A percentile compares a stretch with the other conserved stretches of the same genome.
phyloP scores from a whole-genome alignment of 2,113 vertebrate species.

The Hystrix brachyura region DNA sequence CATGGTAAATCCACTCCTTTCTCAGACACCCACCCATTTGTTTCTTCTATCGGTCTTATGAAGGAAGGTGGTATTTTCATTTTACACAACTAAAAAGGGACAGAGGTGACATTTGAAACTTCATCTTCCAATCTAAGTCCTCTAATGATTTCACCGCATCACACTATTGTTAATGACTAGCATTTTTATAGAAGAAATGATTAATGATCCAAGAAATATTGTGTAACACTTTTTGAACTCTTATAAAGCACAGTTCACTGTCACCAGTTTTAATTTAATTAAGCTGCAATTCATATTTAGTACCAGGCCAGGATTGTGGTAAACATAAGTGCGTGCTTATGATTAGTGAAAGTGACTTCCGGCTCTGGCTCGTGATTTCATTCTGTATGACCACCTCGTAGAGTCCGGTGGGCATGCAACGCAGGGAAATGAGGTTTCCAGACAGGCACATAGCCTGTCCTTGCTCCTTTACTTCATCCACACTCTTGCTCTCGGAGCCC shows the following conservation, averaged over 20 bases:
- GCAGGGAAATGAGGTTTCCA: no score
- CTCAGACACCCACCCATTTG: neutral
- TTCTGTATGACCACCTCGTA: neutral
- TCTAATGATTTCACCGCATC: neutral
- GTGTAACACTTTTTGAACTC: neutral
- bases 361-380: neutral
- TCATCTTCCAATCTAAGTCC: neutral
- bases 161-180: neutral
- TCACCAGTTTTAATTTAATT: constrained; percentile 34
- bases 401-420: no score
- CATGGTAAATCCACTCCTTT: neutral
- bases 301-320: neutral
- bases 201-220: neutral
- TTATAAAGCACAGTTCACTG: neutral
- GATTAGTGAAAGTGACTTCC: neutral
- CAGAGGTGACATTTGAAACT: neutral
- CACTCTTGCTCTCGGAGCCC: neutral
- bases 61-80: neutral
- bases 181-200: neutral
- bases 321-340: neutral
- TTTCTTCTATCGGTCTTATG: neutral
- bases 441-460: accelerated
- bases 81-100: neutral
- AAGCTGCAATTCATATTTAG: neutral
- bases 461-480: neutral